Evolutionary conservation across 2,113 vertebrate genomes (phyloP).

Genomic region (Gymnocephalus cernua): DNA sequence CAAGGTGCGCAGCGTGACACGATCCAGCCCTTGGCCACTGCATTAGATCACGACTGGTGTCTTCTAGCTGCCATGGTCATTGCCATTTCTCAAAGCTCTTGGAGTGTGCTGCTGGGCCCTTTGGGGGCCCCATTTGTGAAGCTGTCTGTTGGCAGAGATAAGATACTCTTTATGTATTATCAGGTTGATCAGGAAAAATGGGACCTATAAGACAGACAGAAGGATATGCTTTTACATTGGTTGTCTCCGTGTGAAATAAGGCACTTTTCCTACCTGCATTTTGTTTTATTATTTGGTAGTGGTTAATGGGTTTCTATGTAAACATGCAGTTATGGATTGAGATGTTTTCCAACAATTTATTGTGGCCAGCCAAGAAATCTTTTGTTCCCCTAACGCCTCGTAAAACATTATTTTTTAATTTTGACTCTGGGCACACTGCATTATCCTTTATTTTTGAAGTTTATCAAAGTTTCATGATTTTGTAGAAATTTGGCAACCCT

Average conservation of each 20-base stretch:
- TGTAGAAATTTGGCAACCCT: background rate
- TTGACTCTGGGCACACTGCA: background rate
- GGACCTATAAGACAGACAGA: constrained; percentile 53
- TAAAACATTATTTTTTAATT: constrained; percentile 2
- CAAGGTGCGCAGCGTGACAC: constrained; percentile 82
- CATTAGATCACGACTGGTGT: constrained; percentile 83
- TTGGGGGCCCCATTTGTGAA: constrained; percentile 83
- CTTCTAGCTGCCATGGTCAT: constrained; percentile 80
- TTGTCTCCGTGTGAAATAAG: constrained; percentile 9
- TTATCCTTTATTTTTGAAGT: background rate
- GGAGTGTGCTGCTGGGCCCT: constrained; percentile 72
- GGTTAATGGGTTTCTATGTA: constrained; percentile 12
- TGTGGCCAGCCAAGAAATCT: background rate
- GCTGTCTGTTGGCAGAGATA: constrained; percentile 85
- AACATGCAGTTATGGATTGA: constrained; percentile 14
- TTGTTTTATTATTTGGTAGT: background rate
- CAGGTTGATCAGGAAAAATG: constrained; percentile 78
- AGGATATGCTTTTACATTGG: constrained; percentile 31
- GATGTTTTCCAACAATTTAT: background rate
- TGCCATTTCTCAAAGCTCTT: constrained; percentile 83
- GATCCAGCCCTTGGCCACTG: constrained; percentile 78
- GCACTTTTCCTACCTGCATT: background rate
- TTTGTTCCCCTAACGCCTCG: background rate
- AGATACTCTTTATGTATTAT: constrained; percentile 82
- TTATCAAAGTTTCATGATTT: background rate